phyloP scores from a whole-genome alignment of 2,113 vertebrate species.

The Rhodinocichla rosea region DNA sequence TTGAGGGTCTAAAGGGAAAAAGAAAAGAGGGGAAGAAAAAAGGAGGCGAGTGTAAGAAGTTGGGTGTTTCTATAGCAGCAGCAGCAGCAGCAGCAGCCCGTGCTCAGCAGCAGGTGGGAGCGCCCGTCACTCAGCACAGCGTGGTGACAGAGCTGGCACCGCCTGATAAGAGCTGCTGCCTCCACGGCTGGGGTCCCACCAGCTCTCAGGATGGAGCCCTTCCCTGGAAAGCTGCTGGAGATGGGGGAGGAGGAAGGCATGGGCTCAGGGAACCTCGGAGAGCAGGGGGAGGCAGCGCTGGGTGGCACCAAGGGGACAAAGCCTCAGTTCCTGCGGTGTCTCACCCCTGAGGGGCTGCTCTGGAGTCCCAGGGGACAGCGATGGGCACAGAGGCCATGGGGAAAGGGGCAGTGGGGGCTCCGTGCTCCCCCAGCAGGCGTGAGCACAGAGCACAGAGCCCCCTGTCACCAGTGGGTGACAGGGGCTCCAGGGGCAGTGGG shows the following conservation, averaged over 20 bases:
- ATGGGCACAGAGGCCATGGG: not conserved
- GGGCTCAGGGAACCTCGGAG: not conserved
- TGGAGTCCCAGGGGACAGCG: not conserved
- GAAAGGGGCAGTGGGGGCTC: not conserved
- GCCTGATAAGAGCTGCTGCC: slow-evolving; percentile 5
- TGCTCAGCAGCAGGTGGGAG: slow-evolving; percentile 29
- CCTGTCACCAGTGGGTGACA: not conserved
- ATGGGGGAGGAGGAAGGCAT: not conserved
- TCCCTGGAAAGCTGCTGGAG: not conserved
- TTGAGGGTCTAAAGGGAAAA: not conserved
- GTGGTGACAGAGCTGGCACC: slow-evolving; percentile 33
- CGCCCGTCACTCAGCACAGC: slow-evolving; percentile 11
- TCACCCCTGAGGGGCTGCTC: not conserved
- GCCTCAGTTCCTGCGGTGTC: fast-evolving
- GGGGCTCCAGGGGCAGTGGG: not conserved
- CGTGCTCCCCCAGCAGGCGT: not conserved
- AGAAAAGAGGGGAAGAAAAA: not conserved
- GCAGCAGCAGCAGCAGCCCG: not conserved
- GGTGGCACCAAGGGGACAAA: not conserved
- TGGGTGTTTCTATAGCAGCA: slow-evolving; percentile 60
- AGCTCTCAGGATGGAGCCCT: not conserved
- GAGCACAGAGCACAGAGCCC: no score
- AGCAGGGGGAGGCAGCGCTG: not conserved
- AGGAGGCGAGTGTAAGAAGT: slow-evolving; percentile 16
- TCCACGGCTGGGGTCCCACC: not conserved